Evolutionary conservation across 2,113 vertebrate species (phyloP).

Genomic region (Heptranchias perlo): DNA sequence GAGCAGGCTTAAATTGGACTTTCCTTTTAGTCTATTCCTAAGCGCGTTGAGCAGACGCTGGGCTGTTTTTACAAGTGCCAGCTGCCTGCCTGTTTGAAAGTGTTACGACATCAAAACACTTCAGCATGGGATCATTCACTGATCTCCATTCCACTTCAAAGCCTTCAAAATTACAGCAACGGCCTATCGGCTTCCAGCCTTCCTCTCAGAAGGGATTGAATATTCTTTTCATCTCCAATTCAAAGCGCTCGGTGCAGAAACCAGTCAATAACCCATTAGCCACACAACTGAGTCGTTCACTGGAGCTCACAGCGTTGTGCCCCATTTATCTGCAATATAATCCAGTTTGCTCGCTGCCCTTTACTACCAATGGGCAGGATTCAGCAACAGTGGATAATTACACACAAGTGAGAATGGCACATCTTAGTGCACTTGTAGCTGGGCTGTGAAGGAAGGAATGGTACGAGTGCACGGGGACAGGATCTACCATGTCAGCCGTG

Average conservation of each 20-base stretch:
- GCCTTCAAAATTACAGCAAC: neutral
- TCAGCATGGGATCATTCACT: neutral
- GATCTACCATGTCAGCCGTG: neutral
- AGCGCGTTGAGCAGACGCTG: too few species aligned
- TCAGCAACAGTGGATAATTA: neutral
- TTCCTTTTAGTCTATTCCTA: too few species aligned
- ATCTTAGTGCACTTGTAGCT: neutral
- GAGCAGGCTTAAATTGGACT: neutral
- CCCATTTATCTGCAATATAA: neutral
- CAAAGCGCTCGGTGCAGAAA: neutral
- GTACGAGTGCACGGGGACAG: neutral
- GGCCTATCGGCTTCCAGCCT: neutral
- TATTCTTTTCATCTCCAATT: constrained; percentile 14
- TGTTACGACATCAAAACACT: constrained; percentile 4
- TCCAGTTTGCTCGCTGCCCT: neutral
- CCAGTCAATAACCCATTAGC: constrained; percentile 17
- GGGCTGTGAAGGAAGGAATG: neutral
- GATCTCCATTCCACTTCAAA: neutral
- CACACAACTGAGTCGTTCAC: neutral
- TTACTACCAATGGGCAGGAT: neutral
- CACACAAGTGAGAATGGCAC: neutral
- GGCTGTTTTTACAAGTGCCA: neutral
- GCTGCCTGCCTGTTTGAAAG: constrained; percentile 27
- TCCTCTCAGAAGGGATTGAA: neutral
- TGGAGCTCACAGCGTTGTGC: neutral